Base-by-base conservation (phyloP, 2,113 vertebrate species). In the Petroica traversi region DNA sequence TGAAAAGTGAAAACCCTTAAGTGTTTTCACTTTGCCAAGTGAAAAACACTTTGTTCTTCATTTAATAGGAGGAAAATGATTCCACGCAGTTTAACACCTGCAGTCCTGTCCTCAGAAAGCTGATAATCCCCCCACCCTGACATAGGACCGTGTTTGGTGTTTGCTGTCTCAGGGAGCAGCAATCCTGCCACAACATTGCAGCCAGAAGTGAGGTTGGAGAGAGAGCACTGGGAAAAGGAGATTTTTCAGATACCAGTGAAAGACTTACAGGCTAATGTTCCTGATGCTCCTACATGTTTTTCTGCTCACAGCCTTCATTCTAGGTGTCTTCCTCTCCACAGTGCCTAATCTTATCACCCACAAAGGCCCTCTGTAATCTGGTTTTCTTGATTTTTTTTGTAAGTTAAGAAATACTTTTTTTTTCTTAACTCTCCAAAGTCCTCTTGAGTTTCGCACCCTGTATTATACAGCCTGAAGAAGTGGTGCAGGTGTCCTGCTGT, bases 181-280 rank as follows among this genome's bases (percentile, higher is more conserved):
- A 85, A 2, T 74, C 51, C 51, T 67, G 61, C 31, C 0, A 0
- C 76, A 78, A 28, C 48, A 20, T 31, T 0, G 0, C 13, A 28
- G 34, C 34, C 64, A 59, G 7, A 67, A 52, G n/a, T 51, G 34
- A 36, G n/a, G 14, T 2, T 58, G 54, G 25, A 59, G 55, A 57
- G 51, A 15, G 12, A 11, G 7, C 0, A 1, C 40, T 67, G 38
- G 43, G 26, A 71, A 71, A 55, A 52, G 46, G 41, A 73, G 51
- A 36, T 71, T 82, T 82, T 89, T 87, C 36, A 71, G 24, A 77
- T 66, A 63, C 17, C 15, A 31, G 11, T 52, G 63, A 4, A 74
- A 72, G 31, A 40, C 31, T 55, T 33, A 8, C 8, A 75, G 36
- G 43, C 29, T 41, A 28, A 40, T 38, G 12, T 48, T 83, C 7